Evolutionary conservation across 2,797 vertebrate species (phyloP).

Genomic region (Sparus aurata): DNA sequence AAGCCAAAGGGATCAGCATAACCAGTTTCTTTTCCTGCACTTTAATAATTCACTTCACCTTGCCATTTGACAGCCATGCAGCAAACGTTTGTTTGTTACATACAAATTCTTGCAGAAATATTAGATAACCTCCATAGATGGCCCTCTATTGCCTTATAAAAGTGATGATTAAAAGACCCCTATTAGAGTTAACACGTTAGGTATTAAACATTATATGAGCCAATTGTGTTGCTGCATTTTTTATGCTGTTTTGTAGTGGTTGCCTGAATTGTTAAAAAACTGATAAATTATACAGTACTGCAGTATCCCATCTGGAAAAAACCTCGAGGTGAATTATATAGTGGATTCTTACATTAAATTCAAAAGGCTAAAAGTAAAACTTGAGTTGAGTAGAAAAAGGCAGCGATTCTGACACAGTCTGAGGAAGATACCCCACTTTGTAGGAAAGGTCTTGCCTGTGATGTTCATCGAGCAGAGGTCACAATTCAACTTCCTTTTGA

Average conservation of each 20-base stretch:
- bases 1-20: conserved; percentile 5
- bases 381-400: background rate
- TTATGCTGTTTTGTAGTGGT: background rate
- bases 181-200: background rate
- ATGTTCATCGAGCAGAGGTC: conserved; percentile 31
- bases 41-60: conserved; percentile 34
- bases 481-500: conserved; percentile 20
- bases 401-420: background rate
- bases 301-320: background rate
- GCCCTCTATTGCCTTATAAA: background rate
- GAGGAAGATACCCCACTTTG: conserved; percentile 1
- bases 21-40: background rate
- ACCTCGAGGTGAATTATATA: background rate
- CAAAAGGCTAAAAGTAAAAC: conserved; percentile 11
- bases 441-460: conserved; percentile 11
- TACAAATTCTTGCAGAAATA: background rate
- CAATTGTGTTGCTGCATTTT: conserved; percentile 1
- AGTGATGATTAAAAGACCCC: background rate
- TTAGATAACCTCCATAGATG: background rate
- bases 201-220: background rate
- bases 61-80: background rate
- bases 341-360: background rate
- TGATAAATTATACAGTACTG: background rate
- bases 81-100: conserved; percentile 8
- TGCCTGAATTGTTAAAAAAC: background rate